Evolutionary conservation across 2,888 invertebrate genomes (phyloP), one percentile per base, ranked within the genome.

Genomic region (Aethes cnicana): DNA sequence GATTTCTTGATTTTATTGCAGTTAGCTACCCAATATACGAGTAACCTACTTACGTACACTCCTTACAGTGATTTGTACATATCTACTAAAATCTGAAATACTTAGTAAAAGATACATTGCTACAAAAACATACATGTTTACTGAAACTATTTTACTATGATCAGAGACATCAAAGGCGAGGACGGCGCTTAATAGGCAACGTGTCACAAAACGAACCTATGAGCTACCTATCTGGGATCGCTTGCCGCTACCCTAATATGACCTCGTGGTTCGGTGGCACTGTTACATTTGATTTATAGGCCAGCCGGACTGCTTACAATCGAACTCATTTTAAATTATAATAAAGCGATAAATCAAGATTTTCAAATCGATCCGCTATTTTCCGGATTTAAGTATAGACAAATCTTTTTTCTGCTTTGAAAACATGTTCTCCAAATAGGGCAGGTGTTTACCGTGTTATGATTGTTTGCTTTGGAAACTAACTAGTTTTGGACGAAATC

Each of bases 171-270:
- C 59, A 59, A 66, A 73, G 79, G 80, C 81, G 77, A 77, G 80
- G 77, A 64, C 68, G 70, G 74, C 66, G 63, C 68, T 71, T 83
- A 84, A 81, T 84, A 74, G 74, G 76, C 66, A 63, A 63, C 64
- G 54, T 57, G 58, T 59, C 52, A 53, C 50, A 54, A 60, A 55
- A 63, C 49, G 55, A 47, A 41, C 47, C 58, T 59, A 58, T 57
- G 57, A 61, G 64, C 64, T 72, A 74, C 72, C 71, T 56, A 74
- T 73, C 71, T 56, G 59, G 53, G 54, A 69, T 71, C 66, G 69
- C 70, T 69, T 74, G 68, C 68, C 67, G 68, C 66, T 71, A 69
- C 66, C 59, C 69, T 67, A 74, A 72, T 64, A 65, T 68, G 67
- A 74, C 68, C 70, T 64, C 59, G 50, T 65, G 58, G 57, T 66